Base-by-base conservation (phyloP, 2,113 vertebrate genomes). In the Anolis sagrei region DNA sequence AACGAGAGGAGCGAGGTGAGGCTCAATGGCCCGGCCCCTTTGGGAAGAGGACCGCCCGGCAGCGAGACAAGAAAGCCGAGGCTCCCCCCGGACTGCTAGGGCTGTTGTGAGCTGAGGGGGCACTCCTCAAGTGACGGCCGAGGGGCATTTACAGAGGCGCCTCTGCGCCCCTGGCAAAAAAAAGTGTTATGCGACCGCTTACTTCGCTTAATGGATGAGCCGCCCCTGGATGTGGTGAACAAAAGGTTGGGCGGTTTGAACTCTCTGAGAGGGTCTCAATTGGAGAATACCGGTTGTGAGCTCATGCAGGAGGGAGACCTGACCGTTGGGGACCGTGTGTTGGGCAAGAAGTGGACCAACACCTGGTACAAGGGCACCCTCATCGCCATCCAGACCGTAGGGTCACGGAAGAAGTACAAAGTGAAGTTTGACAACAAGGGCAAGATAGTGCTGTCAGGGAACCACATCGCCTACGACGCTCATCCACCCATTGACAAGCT, bases 371-470 rank as follows among this genome's bases (percentile, higher is more conserved):
- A 94, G 79, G 98, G 98, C 62, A 96, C 93, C 0, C 96, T 99
- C 0, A 97, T 99, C 4, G 97, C 98, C 14, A 98, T 99, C 93
- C 97, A 96, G 89, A 93, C 97, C 0, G 95, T 98, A 0, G 98
- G 97, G 13, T 25, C 93, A 18, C 97, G 95, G 0, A 96, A 96
- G 85, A 99, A 99, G 58, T 99, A 97, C 94, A 99, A 99, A 90
- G 98, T 99, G 84, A 99, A 99, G 82, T 99, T 99, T 86, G 99
- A 99, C 76, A 96, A 97, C 1, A 99, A 99, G 94, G 98, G 98
- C 0, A 99, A 99, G 95, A 99, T 98, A 90, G 95, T 99, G 85
- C 96, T 99, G 10, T 99, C 98, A 0, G 99, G 99, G 48, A 99
- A 99, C 91, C 98, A 99, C 69, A 97, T 99, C n/a, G 99, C 99